Evolutionary conservation across 2,888 invertebrate genomes (phyloP).

Genomic region (Folsomia manolachei): DNA sequence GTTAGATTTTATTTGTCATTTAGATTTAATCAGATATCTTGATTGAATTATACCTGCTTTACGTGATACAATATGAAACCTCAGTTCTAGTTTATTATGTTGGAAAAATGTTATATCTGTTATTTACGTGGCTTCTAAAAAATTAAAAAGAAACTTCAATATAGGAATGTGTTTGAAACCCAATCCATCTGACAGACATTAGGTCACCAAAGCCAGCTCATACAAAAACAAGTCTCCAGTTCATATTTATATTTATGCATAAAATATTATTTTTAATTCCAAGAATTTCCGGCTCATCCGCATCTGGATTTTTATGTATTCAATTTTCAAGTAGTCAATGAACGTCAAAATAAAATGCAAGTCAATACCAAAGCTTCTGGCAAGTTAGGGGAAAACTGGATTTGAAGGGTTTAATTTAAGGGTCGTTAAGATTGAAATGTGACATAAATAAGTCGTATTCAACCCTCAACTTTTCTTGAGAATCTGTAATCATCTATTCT

Average conservation of each 20-base stretch:
- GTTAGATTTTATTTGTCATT: too few species aligned
- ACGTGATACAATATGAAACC: too few species aligned
- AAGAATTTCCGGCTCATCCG: background rate
- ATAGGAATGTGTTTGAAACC: background rate
- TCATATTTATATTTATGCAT: constrained; percentile 2
- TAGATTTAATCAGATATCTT: too few species aligned
- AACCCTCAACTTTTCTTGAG: background rate
- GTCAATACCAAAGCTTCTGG: background rate
- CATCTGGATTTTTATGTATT: background rate
- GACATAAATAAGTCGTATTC: background rate
- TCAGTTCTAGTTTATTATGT: too few species aligned
- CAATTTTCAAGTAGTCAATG: constrained; percentile 12
- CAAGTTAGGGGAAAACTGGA: constrained; percentile 20
- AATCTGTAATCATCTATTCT: background rate
- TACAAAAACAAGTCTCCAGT: background rate
- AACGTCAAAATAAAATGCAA: constrained; percentile 16
- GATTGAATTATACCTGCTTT: too few species aligned
- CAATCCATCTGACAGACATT: background rate
- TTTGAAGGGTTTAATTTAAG: background rate
- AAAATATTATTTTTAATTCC: constrained; percentile 14
- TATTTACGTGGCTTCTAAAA: too few species aligned
- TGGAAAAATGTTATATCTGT: too few species aligned
- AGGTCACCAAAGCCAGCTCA: background rate
- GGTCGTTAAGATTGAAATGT: background rate
- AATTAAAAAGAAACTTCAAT: background rate